These are phyloP conservation scores for Bergia puertoricense DNA, from an alignment of 92 coral and sea anemone genomes.

Conservation along the genomic window DNA sequence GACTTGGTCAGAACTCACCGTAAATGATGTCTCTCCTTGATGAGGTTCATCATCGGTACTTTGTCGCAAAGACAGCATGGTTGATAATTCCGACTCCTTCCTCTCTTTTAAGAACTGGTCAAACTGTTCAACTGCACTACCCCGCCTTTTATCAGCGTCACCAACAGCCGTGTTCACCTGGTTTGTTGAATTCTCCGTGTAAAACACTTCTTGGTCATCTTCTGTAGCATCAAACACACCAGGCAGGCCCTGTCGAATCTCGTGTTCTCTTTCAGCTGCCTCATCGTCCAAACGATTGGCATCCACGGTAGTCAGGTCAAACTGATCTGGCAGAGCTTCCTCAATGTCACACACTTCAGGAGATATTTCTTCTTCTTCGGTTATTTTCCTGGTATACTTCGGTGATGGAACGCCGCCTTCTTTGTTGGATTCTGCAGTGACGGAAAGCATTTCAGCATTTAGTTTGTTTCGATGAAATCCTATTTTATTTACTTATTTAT, in stretches of 20 bases:
- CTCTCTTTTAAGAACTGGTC: constrained; percentile 76
- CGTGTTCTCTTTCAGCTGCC: neutral
- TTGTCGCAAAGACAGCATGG: constrained; percentile 53
- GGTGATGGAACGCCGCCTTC: neutral
- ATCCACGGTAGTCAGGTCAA: neutral
- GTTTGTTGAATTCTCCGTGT: neutral
- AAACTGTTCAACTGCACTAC: constrained; percentile 76
- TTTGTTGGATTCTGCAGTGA: neutral
- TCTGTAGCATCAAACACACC: neutral
- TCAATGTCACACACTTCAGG: constrained; percentile 16
- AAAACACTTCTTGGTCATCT: neutral
- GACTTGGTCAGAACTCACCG: neutral
- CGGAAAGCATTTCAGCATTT: neutral
- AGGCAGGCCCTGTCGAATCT: neutral
- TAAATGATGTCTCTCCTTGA: constrained; percentile 1
- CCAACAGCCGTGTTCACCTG: neutral
- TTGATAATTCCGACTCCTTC: constrained; percentile 73
- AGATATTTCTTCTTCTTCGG: constrained; percentile 24
- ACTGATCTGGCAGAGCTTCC: constrained; percentile 12
- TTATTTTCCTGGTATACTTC: constrained; percentile 12
- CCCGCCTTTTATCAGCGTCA: constrained; percentile 29
- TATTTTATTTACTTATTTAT: no score
- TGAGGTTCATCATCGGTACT: constrained; percentile 32
- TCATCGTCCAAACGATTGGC: neutral
- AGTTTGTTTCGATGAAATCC: neutral